These are phyloP conservation scores for Leptopilina boulardi DNA, from an alignment of 1,140 invertebrate genomes.

Conservation along the genomic window DNA sequence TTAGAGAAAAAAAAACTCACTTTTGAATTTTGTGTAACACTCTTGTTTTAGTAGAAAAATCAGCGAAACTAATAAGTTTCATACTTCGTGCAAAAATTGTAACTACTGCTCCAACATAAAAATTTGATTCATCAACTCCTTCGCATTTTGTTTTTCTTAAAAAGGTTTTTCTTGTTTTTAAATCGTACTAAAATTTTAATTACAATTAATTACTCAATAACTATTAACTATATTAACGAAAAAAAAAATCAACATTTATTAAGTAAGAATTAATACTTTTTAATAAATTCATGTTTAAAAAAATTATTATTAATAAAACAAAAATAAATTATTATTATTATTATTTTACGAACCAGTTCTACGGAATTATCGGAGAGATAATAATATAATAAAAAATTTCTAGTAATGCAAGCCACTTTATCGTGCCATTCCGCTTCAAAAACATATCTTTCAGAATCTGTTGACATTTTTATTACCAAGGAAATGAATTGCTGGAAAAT, in stretches of 20 bases:
- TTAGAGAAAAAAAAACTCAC: constrained; percentile 74
- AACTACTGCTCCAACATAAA: constrained; percentile 87
- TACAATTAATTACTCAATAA: constrained; percentile 39
- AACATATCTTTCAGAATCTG: constrained; percentile 64
- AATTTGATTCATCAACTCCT: constrained; percentile 81
- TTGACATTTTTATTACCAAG: constrained; percentile 57
- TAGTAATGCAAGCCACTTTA: constrained; percentile 81
- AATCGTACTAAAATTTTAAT: constrained; percentile 81
- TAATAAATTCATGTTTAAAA: constrained; percentile 7
- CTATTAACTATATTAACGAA: constrained; percentile 25
- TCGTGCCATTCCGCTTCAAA: constrained; percentile 92
- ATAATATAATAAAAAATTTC: constrained; percentile 85
- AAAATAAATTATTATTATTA: constrained; percentile 6
- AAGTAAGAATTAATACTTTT: too few relatives aligned
- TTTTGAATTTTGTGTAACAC: constrained; percentile 79
- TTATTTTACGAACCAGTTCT: constrained; percentile 80
- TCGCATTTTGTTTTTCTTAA: constrained; percentile 84
- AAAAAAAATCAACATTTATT: constrained; percentile 11
- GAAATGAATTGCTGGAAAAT: background rate
- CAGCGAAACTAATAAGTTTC: constrained; percentile 87
- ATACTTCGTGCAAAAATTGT: constrained; percentile 87
- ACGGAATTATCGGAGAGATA: constrained; percentile 85
- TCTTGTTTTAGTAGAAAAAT: constrained; percentile 80
- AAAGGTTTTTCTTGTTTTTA: constrained; percentile 85
- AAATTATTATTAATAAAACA: constrained; percentile 35